Conservation (phyloP, 2,888 invertebrate species). For the Alitta virens region DNA sequence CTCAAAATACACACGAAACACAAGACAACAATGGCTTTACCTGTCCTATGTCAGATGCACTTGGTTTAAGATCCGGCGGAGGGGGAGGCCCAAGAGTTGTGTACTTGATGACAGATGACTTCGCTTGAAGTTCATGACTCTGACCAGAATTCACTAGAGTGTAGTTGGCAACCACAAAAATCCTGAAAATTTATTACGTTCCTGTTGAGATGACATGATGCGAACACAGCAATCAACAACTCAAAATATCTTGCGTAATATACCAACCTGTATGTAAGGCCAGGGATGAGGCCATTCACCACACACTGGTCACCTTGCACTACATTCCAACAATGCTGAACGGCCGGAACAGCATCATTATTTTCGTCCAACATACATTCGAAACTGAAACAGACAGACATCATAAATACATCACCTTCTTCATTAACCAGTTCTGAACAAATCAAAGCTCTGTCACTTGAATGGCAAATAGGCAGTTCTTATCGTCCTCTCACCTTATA, state of each 20-base stretch:
- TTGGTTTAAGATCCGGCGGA: constrained; percentile 42
- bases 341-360: constrained; percentile 40
- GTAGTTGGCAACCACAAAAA: constrained; percentile 54
- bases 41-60: constrained; percentile 47
- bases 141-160: constrained; percentile 43
- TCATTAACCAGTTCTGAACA: neutral
- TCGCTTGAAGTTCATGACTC: constrained; percentile 51
- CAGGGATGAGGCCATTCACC: constrained; percentile 49
- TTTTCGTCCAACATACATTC: constrained; percentile 52
- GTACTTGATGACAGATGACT: constrained; percentile 50
- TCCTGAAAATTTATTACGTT: constrained; percentile 28
- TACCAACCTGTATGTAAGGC: constrained; percentile 47
- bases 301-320: constrained; percentile 36
- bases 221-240: neutral
- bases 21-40: constrained; percentile 34
- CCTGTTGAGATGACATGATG: too few relatives aligned
- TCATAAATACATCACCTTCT: neutral
- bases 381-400: constrained; percentile 39
- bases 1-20: too few relatives aligned
- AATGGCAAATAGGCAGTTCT: too few relatives aligned
- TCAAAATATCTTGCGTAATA: neutral
- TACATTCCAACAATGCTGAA: constrained; percentile 55
- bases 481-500: constrained; percentile 39
- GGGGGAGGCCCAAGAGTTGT: constrained; percentile 52
- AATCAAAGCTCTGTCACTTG: too few relatives aligned